These are phyloP conservation scores for Chrysolina oricalcia DNA, from an alignment of 2,888 invertebrate genomes.

Conservation along the genomic window DNA sequence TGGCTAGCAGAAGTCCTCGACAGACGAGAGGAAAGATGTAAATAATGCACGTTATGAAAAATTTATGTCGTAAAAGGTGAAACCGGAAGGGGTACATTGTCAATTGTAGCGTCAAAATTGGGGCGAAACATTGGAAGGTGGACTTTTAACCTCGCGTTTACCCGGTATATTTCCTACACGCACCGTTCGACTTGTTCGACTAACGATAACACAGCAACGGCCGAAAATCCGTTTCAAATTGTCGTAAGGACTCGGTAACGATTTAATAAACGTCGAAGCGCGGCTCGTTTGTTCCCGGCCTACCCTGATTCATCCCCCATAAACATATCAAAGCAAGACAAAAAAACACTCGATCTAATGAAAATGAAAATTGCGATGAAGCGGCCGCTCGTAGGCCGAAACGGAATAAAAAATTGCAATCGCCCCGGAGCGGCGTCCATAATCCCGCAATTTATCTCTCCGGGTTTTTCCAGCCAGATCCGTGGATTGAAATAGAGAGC, in stretches of 20 bases:
- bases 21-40: too few relatives aligned
- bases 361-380: conserved; percentile 39
- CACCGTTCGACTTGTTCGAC: too few relatives aligned
- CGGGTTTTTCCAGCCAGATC: conserved; percentile 42
- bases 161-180: too few relatives aligned
- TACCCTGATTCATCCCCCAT: conserved; percentile 33
- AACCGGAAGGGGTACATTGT: too few relatives aligned
- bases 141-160: too few relatives aligned
- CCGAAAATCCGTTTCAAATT: conserved; percentile 19
- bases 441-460: conserved; percentile 66
- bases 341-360: conserved; percentile 28
- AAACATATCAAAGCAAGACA: conserved; percentile 29
- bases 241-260: conserved; percentile 30
- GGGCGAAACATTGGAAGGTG: too few relatives aligned
- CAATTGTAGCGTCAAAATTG: too few relatives aligned
- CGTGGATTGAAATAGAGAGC: conserved; percentile 66
- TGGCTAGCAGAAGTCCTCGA: too few relatives aligned
- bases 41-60: too few relatives aligned
- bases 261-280: conserved; percentile 24
- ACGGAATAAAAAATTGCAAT: conserved; percentile 64
- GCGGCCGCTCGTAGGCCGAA: conserved; percentile 36
- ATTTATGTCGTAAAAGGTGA: too few relatives aligned
- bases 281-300: conserved; percentile 4
- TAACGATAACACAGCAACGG: background rate
- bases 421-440: conserved; percentile 61